A percentile compares a stretch with the other conserved stretches of the same genome.
phyloP scores from a whole-genome alignment of 2,797 vertebrate genomes.

The Austrolebias charrua region DNA sequence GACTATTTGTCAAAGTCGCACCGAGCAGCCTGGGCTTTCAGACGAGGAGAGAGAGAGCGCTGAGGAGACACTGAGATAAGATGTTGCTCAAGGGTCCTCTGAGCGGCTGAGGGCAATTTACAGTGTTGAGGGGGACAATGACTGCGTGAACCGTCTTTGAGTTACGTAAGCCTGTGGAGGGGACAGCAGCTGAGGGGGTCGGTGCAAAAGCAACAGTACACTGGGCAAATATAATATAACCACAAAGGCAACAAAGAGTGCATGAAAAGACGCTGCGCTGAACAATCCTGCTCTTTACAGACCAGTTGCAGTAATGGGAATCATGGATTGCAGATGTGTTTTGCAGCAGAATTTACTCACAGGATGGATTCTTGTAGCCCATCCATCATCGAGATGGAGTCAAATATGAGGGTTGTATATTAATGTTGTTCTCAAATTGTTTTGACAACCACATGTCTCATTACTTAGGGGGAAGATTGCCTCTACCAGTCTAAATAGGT shows the following conservation, averaged over 20 bases:
- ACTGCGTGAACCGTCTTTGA: conserved; percentile 74
- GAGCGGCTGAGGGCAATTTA: conserved; percentile 65
- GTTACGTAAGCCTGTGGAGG: conserved; percentile 71
- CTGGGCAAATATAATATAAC: conserved; percentile 84
- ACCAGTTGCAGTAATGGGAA: conserved; percentile 58
- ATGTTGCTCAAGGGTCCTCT: conserved; percentile 73
- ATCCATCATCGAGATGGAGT: conserved; percentile 37
- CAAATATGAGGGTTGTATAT: conserved; percentile 48
- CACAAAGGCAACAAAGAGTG: conserved; percentile 65
- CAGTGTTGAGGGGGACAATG: conserved; percentile 75
- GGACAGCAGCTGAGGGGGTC: conserved; percentile 68
- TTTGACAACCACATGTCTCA: conserved; percentile 59
- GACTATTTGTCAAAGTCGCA: conserved; percentile 50
- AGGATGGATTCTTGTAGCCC: conserved; percentile 19
- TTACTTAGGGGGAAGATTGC: conserved; percentile 56
- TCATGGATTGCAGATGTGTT: conserved; percentile 59
- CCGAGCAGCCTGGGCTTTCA: conserved; percentile 51
- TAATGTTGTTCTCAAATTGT: conserved; percentile 49
- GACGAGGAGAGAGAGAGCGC: conserved; percentile 31
- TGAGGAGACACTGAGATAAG: conserved; percentile 57
- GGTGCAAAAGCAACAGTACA: conserved; percentile 77
- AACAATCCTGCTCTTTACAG: conserved; percentile 70
- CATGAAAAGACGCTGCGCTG: conserved; percentile 70
- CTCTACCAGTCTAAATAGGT: conserved; percentile 55
- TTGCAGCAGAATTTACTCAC: conserved; percentile 40